Conservation (phyloP, 2,113 vertebrate species). For the Callorhinus ursinus region DNA sequence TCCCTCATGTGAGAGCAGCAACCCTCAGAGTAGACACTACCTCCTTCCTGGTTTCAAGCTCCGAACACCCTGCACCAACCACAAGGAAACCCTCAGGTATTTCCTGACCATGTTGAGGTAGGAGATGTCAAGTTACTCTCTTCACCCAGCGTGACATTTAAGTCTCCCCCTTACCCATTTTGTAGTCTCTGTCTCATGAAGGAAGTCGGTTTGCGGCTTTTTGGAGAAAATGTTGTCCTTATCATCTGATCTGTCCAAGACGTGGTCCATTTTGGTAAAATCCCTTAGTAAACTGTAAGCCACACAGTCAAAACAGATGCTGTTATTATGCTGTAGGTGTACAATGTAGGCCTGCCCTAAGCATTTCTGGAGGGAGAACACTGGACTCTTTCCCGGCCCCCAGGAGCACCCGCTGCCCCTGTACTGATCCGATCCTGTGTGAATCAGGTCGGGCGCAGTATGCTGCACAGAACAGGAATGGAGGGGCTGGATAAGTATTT, state of each 20-base stretch:
- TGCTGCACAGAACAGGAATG: neutral
- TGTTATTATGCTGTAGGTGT: neutral
- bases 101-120: neutral
- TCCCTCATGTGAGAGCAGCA: neutral
- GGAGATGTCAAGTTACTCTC: neutral
- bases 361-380: neutral
- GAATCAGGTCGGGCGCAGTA: neutral
- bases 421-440: neutral
- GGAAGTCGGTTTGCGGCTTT: neutral
- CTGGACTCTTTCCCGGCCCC: neutral
- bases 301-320: neutral
- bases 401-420: neutral
- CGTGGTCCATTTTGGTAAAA: neutral
- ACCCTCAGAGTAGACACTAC: neutral
- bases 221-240: neutral
- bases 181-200: neutral
- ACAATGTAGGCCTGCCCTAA: neutral
- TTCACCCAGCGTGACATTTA: neutral
- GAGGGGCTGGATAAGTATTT: neutral
- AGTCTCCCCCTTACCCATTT: constrained; percentile 2
- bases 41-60: neutral
- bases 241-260: neutral
- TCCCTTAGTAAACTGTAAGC: constrained; percentile 43
- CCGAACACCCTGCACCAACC: rapidly evolving
- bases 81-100: neutral